These are phyloP conservation scores for Pseudopodoces humilis DNA, from an alignment of 2,113 vertebrate species.

Conservation along the genomic window DNA sequence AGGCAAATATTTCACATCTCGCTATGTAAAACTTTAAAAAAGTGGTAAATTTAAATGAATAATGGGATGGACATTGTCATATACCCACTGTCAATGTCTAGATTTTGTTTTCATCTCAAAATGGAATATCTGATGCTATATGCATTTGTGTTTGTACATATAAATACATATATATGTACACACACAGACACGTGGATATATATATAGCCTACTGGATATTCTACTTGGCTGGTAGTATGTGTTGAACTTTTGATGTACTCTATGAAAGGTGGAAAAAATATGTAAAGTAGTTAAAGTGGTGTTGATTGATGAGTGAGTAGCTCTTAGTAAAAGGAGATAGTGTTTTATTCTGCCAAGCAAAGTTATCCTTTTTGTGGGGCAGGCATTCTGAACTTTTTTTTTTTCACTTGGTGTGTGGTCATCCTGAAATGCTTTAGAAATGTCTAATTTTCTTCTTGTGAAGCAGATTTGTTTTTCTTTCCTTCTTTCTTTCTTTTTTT, in stretches of 20 bases:
- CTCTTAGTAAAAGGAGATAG: slow-evolving; percentile 53
- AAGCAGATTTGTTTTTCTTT: slow-evolving; percentile 52
- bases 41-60: background rate
- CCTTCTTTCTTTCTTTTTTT: slow-evolving; percentile 35
- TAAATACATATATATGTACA: background rate
- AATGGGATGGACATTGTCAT: background rate
- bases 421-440: slow-evolving; percentile 46
- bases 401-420: slow-evolving; percentile 61
- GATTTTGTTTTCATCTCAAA: background rate
- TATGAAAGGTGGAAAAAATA: slow-evolving; percentile 33
- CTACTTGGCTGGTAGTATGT: background rate
- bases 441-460: slow-evolving; percentile 45
- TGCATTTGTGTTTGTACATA: background rate
- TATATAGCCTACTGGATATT: background rate
- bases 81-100: background rate
- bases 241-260: slow-evolving; percentile 37
- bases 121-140: background rate
- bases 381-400: background rate
- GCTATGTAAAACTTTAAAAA: background rate
- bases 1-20: background rate
- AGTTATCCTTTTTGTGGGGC: slow-evolving; percentile 55
- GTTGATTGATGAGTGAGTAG: slow-evolving; percentile 44
- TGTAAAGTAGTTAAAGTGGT: slow-evolving; percentile 26
- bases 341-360: background rate
- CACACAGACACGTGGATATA: background rate